A percentile compares a stretch with the other conserved stretches of the same genome.
Conservation (phyloP, 2,888 invertebrate species). For the Leptopilina syphax region DNA sequence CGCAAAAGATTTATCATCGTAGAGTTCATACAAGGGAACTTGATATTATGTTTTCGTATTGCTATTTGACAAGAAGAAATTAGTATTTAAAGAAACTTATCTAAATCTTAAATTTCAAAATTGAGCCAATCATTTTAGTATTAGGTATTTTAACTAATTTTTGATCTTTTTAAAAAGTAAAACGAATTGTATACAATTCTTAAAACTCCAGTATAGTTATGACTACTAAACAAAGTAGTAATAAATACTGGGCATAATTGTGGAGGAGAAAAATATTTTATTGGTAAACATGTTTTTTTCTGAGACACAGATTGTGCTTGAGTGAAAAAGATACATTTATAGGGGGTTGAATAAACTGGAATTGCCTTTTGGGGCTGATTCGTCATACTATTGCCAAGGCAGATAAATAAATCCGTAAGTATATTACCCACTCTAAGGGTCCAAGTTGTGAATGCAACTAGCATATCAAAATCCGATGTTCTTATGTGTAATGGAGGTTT, state of each 20-base stretch:
- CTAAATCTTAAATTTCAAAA: no score
- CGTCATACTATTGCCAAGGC: constrained; percentile 72
- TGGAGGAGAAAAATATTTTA: not conserved
- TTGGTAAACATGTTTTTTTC: not conserved
- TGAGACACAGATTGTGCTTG: not conserved
- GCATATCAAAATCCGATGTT: constrained; percentile 49
- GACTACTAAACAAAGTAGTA: no score
- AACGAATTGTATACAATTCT: no score
- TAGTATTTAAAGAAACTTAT: no score
- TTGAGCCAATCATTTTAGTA: no score
- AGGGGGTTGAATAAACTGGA: constrained; percentile 56
- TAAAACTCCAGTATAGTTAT: no score
- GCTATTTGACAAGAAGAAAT: no score
- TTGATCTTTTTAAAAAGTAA: no score
- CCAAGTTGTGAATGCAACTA: constrained; percentile 60
- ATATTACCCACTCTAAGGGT: constrained; percentile 71
- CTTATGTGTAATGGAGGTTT: not conserved
- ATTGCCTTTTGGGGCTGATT: constrained; percentile 69
- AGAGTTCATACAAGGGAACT: constrained; percentile 33
- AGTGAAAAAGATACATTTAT: constrained; percentile 58
- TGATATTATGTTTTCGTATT: no score
- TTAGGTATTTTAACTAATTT: no score
- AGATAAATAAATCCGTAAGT: constrained; percentile 76
- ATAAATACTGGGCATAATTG: no score
- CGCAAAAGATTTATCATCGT: constrained; percentile 76